A percentile compares a stretch with the other conserved stretches of the same genome.
These are phyloP conservation scores for Choristoneura rosaceana DNA, from an alignment of 2,888 invertebrate species.

Conservation along the genomic window DNA sequence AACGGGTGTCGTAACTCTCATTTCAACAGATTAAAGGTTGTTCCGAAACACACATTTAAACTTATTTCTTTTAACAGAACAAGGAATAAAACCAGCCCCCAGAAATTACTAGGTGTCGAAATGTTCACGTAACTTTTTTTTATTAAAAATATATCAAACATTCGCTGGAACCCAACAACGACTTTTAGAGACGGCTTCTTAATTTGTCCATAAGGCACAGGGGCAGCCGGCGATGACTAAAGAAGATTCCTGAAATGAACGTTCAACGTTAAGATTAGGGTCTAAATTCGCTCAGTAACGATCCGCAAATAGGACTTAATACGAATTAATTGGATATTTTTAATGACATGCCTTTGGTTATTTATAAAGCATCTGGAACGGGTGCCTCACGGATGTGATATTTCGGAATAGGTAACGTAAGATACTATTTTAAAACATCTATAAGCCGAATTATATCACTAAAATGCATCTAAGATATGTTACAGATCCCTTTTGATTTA, in stretches of 20 bases:
- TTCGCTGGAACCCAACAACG: constrained; percentile 63
- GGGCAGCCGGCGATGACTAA: constrained; percentile 34
- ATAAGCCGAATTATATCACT: constrained; percentile 18
- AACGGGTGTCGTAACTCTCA: constrained; percentile 38
- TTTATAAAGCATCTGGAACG: constrained; percentile 46
- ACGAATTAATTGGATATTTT: constrained; percentile 48
- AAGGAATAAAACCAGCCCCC: constrained; percentile 27
- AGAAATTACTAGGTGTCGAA: constrained; percentile 33
- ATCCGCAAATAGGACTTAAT: constrained; percentile 42
- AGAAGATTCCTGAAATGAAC: constrained; percentile 25
- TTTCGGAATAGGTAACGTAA: constrained; percentile 41
- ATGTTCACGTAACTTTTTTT: constrained; percentile 41
- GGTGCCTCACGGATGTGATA: constrained; percentile 46
- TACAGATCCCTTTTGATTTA: constrained; percentile 4
- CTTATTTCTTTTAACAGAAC: constrained; percentile 32
- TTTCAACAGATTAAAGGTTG: constrained; percentile 31
- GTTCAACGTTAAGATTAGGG: constrained; percentile 25
- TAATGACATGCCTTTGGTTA: constrained; percentile 45
- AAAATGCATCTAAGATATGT: constrained; percentile 12
- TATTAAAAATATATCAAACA: constrained; percentile 59
- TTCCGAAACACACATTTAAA: constrained; percentile 33
- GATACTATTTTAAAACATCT: constrained; percentile 40
- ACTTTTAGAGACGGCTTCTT: constrained; percentile 62
- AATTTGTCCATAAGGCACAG: constrained; percentile 59
- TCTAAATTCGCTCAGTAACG: constrained; percentile 20